Conservation (phyloP, 2,888 invertebrate species). For the Lacanobia oleracea region DNA sequence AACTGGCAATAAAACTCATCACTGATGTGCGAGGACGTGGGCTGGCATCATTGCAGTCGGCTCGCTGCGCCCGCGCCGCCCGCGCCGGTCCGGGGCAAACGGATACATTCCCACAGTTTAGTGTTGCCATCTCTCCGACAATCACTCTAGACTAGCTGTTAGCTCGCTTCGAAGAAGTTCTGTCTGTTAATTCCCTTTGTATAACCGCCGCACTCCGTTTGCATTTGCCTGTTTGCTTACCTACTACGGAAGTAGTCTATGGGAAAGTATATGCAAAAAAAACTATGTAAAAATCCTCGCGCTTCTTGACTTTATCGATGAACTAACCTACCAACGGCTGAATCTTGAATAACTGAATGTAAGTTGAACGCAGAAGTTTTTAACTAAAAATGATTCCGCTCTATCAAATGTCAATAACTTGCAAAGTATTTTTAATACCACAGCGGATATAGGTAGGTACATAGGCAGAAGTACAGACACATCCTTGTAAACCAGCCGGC, state of each 20-base stretch:
- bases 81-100: slow-evolving; percentile 7
- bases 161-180: slow-evolving; percentile 5
- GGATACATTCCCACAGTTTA: slow-evolving; percentile 49
- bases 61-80: background rate
- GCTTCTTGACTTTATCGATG: background rate
- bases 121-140: slow-evolving; percentile 38
- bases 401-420: slow-evolving; percentile 18
- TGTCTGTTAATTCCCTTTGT: background rate
- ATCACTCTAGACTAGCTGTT: slow-evolving; percentile 14
- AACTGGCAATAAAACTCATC: slow-evolving; percentile 61
- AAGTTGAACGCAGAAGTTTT: slow-evolving; percentile 1
- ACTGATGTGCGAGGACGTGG: slow-evolving; percentile 52
- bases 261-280: background rate
- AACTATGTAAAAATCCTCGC: background rate
- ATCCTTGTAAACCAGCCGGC: slow-evolving; percentile 51
- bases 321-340: slow-evolving; percentile 1
- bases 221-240: background rate
- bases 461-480: slow-evolving; percentile 9
- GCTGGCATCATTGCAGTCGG: slow-evolving; percentile 52
- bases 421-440: slow-evolving; percentile 17
- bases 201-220: background rate
- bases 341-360: slow-evolving; percentile 8
- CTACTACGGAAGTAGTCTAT: background rate
- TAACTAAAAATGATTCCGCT: slow-evolving; percentile 11
- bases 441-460: background rate